Conservation (phyloP, 2,888 invertebrate species). For the Epistrophe grossulariae region DNA sequence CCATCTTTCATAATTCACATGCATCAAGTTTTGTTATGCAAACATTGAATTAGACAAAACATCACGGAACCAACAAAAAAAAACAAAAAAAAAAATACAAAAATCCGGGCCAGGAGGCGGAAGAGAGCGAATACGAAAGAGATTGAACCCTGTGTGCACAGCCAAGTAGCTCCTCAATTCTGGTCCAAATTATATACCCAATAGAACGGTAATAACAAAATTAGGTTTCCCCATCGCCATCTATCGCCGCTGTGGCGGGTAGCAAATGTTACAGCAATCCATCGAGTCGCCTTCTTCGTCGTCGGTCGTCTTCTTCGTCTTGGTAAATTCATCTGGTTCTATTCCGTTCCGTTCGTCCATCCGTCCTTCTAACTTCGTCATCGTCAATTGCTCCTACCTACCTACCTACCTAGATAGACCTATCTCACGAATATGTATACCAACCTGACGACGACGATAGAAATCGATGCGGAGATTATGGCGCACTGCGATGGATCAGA, state of each 20-base stretch:
- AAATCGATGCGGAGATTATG: constrained; percentile 57
- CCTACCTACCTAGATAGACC: not conserved
- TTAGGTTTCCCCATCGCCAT: constrained; percentile 70
- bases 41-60: constrained; percentile 75
- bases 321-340: constrained; percentile 36
- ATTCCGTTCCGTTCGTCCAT: constrained; percentile 36
- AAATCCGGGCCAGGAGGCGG: constrained; percentile 33
- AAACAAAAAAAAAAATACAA: not conserved
- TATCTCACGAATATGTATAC: constrained; percentile 57
- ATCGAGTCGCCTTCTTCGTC: constrained; percentile 46
- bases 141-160: constrained; percentile 56
- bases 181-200: constrained; percentile 75
- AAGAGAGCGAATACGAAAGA: constrained; percentile 32
- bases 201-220: constrained; percentile 76
- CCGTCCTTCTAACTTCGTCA: constrained; percentile 26
- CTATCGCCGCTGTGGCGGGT: constrained; percentile 49
- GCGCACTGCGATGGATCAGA: constrained; percentile 24
- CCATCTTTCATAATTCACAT: constrained; percentile 74
- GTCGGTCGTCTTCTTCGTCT: not conserved
- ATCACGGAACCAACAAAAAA: constrained; percentile 43
- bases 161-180: constrained; percentile 74
- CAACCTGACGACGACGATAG: constrained; percentile 37
- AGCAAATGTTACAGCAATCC: constrained; percentile 71
- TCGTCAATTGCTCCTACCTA: not conserved
- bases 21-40: constrained; percentile 74